Conservation (phyloP, 2,888 invertebrate species). For the Drosophila fulvimacula region DNA sequence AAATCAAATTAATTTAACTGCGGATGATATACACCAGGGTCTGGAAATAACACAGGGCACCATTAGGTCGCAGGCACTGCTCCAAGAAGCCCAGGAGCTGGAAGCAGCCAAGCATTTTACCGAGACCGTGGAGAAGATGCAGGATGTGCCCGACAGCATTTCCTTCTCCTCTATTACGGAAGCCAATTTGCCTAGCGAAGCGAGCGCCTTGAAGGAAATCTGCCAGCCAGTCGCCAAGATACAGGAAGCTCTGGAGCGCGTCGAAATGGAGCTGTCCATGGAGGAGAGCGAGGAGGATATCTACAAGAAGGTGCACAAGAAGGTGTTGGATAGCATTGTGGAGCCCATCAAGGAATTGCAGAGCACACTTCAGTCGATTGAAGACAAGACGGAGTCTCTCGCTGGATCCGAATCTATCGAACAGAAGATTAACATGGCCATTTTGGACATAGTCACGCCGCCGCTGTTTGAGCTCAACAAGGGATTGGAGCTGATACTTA, state of each 20-base stretch:
- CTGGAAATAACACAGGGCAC: slow-evolving; percentile 86
- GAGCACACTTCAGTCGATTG: slow-evolving; percentile 76
- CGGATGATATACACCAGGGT: slow-evolving; percentile 86
- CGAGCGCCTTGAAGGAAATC: slow-evolving; percentile 81
- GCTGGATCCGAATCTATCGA: slow-evolving; percentile 80
- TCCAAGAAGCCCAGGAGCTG: slow-evolving; percentile 86
- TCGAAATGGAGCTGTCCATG: slow-evolving; percentile 83
- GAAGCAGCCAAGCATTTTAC: slow-evolving; percentile 84
- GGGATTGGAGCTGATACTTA: slow-evolving; percentile 86
- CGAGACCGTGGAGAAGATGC: slow-evolving; percentile 84
- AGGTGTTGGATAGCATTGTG: slow-evolving; percentile 80
- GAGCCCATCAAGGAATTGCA: slow-evolving; percentile 82
- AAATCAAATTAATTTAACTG: slow-evolving; percentile 85
- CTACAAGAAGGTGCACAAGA: slow-evolving; percentile 82
- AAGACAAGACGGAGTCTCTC: slow-evolving; percentile 72
- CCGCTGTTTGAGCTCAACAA: slow-evolving; percentile 88
- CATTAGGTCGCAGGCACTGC: slow-evolving; percentile 86
- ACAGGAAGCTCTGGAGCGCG: slow-evolving; percentile 84
- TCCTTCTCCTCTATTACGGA: slow-evolving; percentile 82
- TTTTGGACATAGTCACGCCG: slow-evolving; percentile 88
- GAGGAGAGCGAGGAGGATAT: slow-evolving; percentile 83
- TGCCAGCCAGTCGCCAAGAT: slow-evolving; percentile 85
- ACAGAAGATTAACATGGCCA: slow-evolving; percentile 86
- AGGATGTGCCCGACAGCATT: slow-evolving; percentile 78
- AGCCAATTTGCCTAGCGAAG: slow-evolving; percentile 82